Percentiles rank a stretch among this genome's conserved stretches.
Evolutionary conservation across 2,888 invertebrate species (phyloP).

Genomic region (Chymomyza fuscimana): DNA sequence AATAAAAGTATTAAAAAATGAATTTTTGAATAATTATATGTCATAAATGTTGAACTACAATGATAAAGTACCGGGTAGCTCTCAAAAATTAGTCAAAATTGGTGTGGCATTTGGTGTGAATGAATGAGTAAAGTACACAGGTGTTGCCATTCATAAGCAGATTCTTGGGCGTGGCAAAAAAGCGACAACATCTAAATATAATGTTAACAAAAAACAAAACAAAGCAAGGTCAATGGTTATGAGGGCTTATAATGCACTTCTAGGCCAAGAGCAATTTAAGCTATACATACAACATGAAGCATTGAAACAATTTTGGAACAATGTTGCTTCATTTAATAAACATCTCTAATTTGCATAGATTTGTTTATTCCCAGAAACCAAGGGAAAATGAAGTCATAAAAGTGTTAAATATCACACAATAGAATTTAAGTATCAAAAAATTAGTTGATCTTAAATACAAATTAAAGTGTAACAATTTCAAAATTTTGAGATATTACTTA

Average conservation of each 20-base stretch:
- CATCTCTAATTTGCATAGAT: not conserved
- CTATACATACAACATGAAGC: conserved; percentile 25
- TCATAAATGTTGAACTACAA: conserved; percentile 25
- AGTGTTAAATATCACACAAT: not conserved
- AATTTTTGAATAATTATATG: conserved; percentile 29
- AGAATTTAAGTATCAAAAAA: not conserved
- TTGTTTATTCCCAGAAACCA: not conserved
- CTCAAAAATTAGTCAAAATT: conserved; percentile 21
- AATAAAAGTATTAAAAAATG: conserved; percentile 33
- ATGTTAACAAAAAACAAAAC: conserved; percentile 15
- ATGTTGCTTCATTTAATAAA: not conserved
- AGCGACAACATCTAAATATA: conserved; percentile 1
- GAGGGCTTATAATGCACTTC: not conserved
- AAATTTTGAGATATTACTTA: no score
- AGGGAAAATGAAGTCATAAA: not conserved
- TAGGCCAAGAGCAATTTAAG: conserved; percentile 10
- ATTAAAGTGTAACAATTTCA: not conserved
- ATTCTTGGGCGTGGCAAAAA: not conserved
- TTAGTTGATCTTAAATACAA: not conserved
- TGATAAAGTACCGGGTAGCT: conserved; percentile 18
- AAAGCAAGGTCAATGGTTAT: conserved; percentile 34
- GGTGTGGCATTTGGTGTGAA: conserved; percentile 42
- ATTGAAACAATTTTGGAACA: conserved; percentile 1
- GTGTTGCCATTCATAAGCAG: not conserved
- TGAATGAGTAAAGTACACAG: conserved; percentile 23